These are phyloP conservation scores for Cacoxenus indagator DNA, from an alignment of 2,888 invertebrate species.

Conservation along the genomic window DNA sequence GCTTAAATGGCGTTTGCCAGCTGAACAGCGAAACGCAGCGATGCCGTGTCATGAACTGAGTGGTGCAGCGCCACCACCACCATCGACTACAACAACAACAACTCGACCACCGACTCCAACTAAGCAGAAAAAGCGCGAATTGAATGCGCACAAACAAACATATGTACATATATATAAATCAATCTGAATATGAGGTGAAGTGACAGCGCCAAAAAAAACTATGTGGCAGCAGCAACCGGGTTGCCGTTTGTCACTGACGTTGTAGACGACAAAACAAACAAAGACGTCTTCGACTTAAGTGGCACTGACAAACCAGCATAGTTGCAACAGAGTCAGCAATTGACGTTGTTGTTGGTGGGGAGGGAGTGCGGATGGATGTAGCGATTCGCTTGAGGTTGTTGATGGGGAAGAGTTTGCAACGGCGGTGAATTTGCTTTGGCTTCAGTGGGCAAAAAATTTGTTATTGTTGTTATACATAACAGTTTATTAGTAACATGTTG, in stretches of 20 bases:
- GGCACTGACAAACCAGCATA: background rate
- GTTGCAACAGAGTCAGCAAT: background rate
- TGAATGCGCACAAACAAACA: conserved; percentile 34
- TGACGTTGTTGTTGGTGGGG: too few relatives aligned
- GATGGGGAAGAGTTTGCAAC: background rate
- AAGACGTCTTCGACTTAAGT: conserved; percentile 38
- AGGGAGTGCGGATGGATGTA: too few relatives aligned
- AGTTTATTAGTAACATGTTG: background rate
- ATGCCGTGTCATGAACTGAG: background rate
- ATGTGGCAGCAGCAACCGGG: background rate
- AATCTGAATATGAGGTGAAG: conserved; percentile 28
- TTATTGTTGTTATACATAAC: background rate
- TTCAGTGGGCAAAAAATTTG: conserved; percentile 4
- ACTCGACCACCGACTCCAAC: conserved; percentile 23
- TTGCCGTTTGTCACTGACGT: too few relatives aligned
- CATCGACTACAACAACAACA: background rate
- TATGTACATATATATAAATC: conserved; percentile 34
- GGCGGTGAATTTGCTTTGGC: background rate
- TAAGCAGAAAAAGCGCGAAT: conserved; percentile 10
- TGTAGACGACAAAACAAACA: conserved; percentile 31
- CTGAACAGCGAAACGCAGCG: background rate
- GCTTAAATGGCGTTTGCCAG: conserved; percentile 18
- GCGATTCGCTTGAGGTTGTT: background rate
- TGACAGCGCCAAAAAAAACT: too few relatives aligned
- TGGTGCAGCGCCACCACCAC: background rate